Percentiles rank a stretch among this genome's conserved stretches.
Conservation (phyloP, 2,113 vertebrate species). For the Trachemys scripta region DNA sequence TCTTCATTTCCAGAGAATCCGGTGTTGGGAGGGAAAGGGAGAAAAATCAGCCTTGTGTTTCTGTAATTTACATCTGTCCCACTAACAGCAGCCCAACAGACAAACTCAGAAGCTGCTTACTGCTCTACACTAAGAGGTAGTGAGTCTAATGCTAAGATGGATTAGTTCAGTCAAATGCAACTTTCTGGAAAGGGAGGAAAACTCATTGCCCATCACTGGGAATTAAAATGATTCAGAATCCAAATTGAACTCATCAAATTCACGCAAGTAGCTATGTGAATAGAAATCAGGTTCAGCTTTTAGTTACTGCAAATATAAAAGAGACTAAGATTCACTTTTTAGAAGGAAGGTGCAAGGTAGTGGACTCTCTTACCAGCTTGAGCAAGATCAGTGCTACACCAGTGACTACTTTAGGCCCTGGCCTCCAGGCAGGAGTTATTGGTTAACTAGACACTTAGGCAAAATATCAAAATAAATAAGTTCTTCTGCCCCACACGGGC, state of each 20-base stretch:
- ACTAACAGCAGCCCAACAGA: neutral
- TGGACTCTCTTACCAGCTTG: neutral
- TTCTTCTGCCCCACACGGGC: neutral
- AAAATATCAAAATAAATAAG: neutral
- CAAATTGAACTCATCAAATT: neutral
- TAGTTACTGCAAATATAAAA: neutral
- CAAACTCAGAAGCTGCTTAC: constrained; percentile 47
- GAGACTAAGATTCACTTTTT: neutral
- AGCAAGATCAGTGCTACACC: neutral
- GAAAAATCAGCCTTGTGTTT: neutral
- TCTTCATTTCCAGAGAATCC: neutral
- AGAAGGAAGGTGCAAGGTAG: neutral
- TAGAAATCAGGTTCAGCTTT: neutral
- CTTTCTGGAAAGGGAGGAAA: constrained; percentile 44
- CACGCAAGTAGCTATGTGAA: neutral
- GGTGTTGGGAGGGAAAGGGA: fast-evolving
- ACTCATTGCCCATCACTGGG: constrained; percentile 27
- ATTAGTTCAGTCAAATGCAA: constrained; percentile 60
- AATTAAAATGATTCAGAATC: constrained; percentile 54
- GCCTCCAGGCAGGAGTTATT: neutral
- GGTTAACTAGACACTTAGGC: neutral
- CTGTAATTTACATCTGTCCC: neutral
- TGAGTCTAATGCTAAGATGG: constrained; percentile 42
- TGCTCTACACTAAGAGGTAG: fast-evolving
- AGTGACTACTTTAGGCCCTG: neutral